Percentiles rank a stretch among this genome's conserved stretches.
Conservation (phyloP, 2,888 invertebrate genomes). For the Epsilonema sp. region DNA sequence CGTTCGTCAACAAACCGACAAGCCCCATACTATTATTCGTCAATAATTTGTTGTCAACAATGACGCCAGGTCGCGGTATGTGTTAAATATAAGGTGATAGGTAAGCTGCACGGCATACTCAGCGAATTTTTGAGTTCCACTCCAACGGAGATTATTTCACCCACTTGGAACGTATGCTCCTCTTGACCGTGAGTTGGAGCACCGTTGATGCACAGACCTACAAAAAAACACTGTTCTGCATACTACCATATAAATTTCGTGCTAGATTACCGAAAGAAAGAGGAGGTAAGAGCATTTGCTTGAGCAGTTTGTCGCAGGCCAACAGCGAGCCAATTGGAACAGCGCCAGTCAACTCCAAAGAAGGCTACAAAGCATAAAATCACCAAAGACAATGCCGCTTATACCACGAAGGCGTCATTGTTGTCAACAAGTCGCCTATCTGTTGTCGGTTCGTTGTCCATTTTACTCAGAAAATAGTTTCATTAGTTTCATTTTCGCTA, state of each 20-base stretch:
- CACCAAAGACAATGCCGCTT: too few species aligned
- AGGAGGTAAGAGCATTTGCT: neutral
- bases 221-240: neutral
- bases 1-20: too few species aligned
- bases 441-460: too few species aligned
- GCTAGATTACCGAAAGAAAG: neutral
- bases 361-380: neutral
- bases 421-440: too few species aligned
- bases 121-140: neutral
- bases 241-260: neutral
- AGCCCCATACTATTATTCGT: too few species aligned
- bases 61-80: too few species aligned
- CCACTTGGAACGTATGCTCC: neutral
- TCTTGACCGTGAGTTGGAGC: neutral
- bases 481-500: too few species aligned
- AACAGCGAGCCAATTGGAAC: neutral
- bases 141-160: neutral
- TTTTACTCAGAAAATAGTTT: too few species aligned
- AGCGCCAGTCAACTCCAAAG: neutral
- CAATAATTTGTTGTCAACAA: too few species aligned
- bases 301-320: neutral
- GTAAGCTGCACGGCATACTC: too few species aligned
- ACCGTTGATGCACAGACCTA: neutral
- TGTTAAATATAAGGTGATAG: too few species aligned
- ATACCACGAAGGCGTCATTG: too few species aligned